These are phyloP conservation scores for Epinotia demarniana DNA, from an alignment of 2,888 invertebrate genomes.

Conservation along the genomic window DNA sequence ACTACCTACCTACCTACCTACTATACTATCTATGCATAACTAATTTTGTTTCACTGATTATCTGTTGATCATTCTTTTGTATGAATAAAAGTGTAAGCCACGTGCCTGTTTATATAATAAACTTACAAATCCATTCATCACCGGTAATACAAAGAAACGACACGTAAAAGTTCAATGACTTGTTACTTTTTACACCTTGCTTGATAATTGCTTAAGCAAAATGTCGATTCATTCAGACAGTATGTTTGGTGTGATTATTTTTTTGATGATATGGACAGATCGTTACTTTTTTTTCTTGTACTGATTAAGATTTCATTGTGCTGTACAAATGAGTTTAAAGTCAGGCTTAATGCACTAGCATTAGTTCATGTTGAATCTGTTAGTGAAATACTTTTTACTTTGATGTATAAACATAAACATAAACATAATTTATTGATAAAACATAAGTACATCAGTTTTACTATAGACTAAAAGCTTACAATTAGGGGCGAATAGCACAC, in stretches of 20 bases:
- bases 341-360: too few relatives aligned
- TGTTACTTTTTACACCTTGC: conserved; percentile 19
- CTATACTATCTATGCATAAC: too few relatives aligned
- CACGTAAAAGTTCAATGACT: conserved; percentile 29
- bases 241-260: not conserved
- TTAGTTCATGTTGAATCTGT: too few relatives aligned
- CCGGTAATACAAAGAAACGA: not conserved
- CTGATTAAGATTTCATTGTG: not conserved
- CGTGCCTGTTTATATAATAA: not conserved
- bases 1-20: too few relatives aligned
- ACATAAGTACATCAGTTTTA: too few relatives aligned
- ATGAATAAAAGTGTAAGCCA: not conserved
- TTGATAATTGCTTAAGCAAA: conserved; percentile 10
- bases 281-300: not conserved
- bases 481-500: too few relatives aligned
- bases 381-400: too few relatives aligned
- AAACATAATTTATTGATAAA: too few relatives aligned
- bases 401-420: too few relatives aligned
- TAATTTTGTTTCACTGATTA: not conserved
- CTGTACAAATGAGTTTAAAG: too few relatives aligned
- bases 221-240: not conserved
- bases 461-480: too few relatives aligned
- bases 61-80: not conserved
- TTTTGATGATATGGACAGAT: not conserved
- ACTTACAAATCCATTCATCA: conserved; percentile 24